A percentile compares a stretch with the other conserved stretches of the same genome.
Conservation (phyloP, 2,888 invertebrate genomes). For the Synergus japonicus region DNA sequence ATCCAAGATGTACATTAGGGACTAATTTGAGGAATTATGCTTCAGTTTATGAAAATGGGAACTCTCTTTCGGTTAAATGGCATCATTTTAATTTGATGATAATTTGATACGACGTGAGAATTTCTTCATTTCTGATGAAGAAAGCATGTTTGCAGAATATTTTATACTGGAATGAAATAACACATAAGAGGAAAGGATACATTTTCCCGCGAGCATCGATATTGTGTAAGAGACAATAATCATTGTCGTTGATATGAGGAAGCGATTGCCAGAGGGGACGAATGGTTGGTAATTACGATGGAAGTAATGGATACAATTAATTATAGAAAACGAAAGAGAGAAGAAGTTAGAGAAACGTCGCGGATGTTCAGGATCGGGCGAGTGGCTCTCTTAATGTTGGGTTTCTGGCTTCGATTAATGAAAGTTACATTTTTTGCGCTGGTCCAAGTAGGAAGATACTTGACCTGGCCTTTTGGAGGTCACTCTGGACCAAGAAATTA, state of each 20-base stretch:
- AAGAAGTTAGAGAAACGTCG: slow-evolving; percentile 28
- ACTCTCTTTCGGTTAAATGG: not conserved
- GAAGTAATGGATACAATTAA: slow-evolving; percentile 26
- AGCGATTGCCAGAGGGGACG: slow-evolving; percentile 18
- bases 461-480: slow-evolving; percentile 30
- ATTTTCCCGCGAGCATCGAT: not conserved
- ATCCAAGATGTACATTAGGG: not conserved
- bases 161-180: too few relatives aligned
- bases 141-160: too few relatives aligned
- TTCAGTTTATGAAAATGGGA: not conserved
- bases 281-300: slow-evolving; percentile 13
- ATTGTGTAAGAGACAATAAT: slow-evolving; percentile 21
- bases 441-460: slow-evolving; percentile 9
- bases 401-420: slow-evolving; percentile 19
- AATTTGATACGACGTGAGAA: not conserved
- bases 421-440: slow-evolving; percentile 22
- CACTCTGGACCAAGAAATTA: not conserved
- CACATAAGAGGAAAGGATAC: not conserved
- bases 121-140: not conserved
- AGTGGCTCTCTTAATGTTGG: not conserved
- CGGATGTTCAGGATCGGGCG: not conserved
- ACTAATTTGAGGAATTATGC: not conserved
- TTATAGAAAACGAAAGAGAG: slow-evolving; percentile 28
- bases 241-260: slow-evolving; percentile 22
- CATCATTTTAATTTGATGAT: not conserved